Conservation (phyloP, 92 coral and sea anemone genomes). For the Anthopleura xanthogrammica region DNA sequence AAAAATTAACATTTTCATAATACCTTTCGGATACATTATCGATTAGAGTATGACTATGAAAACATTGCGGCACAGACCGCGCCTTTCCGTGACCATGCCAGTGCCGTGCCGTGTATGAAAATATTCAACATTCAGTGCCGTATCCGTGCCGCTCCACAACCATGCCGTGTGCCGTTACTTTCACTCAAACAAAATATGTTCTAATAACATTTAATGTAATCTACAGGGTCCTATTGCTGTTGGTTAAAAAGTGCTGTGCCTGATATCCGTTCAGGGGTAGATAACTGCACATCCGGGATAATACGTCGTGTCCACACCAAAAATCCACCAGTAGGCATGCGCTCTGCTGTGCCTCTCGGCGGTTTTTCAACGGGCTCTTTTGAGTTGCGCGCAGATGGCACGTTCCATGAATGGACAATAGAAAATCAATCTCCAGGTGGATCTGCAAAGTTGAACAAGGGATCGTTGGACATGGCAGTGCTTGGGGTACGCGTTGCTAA, state of each 20-base stretch:
- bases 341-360: constrained; percentile 90
- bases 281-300: constrained; percentile 80
- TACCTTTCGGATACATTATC: too few species aligned
- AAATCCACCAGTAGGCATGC: constrained; percentile 84
- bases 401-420: constrained; percentile 89
- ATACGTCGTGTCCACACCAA: constrained; percentile 69
- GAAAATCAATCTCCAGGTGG: constrained; percentile 97
- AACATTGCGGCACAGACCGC: too few species aligned
- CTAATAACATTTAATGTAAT: not conserved
- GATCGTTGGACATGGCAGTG: constrained; percentile 75
- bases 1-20: too few species aligned
- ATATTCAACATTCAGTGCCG: too few species aligned
- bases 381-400: constrained; percentile 86
- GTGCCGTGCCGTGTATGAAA: too few species aligned
- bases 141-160: too few species aligned
- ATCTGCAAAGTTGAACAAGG: constrained; percentile 86
- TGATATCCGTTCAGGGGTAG: constrained; percentile 52
- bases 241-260: constrained; percentile 93
- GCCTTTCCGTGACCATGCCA: too few species aligned
- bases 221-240: constrained; percentile 75
- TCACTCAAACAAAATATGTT: not conserved
- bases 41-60: too few species aligned
- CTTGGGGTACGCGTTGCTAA: constrained; percentile 72
- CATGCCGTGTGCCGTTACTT: too few species aligned
- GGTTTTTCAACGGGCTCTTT: constrained; percentile 87